A percentile compares a stretch with the other conserved stretches of the same genome.
These are phyloP conservation scores for Microhierax caerulescens DNA, from an alignment of 2,797 vertebrate genomes.

Conservation along the genomic window DNA sequence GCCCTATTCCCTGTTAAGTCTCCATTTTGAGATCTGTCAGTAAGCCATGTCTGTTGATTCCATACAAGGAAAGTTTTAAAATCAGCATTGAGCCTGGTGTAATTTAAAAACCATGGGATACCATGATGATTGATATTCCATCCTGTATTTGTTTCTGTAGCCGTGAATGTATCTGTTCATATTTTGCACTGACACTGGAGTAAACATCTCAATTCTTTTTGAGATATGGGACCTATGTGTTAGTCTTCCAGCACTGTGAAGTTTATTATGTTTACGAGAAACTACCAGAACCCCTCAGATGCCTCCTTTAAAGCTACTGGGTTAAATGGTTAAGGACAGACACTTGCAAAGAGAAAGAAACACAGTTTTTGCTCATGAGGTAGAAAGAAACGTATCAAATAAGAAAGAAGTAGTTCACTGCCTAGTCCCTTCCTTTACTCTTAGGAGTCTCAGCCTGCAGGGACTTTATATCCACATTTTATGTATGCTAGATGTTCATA, in stretches of 20 bases:
- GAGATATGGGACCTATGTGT: background rate
- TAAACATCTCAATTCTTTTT: background rate
- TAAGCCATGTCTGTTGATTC: background rate
- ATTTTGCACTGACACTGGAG: background rate
- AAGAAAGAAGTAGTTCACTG: background rate
- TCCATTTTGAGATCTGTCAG: background rate
- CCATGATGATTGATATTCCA: background rate
- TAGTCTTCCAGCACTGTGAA: background rate
- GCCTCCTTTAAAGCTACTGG: background rate
- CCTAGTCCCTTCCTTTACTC: background rate
- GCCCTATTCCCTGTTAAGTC: background rate
- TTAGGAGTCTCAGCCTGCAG: background rate
- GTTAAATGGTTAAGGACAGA: background rate
- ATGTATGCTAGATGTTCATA: background rate
- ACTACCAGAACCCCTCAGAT: background rate
- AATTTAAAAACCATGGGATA: background rate
- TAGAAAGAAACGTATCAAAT: background rate
- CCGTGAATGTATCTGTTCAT: background rate
- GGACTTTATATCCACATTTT: background rate
- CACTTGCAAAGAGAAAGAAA: background rate
- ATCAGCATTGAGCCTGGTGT: background rate
- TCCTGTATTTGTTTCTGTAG: background rate
- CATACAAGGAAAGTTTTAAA: background rate
- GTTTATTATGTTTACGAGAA: background rate
- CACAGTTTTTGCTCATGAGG: background rate